Conservation (phyloP, 1,140 invertebrate species). For the Melipona quadrifasciata region DNA sequence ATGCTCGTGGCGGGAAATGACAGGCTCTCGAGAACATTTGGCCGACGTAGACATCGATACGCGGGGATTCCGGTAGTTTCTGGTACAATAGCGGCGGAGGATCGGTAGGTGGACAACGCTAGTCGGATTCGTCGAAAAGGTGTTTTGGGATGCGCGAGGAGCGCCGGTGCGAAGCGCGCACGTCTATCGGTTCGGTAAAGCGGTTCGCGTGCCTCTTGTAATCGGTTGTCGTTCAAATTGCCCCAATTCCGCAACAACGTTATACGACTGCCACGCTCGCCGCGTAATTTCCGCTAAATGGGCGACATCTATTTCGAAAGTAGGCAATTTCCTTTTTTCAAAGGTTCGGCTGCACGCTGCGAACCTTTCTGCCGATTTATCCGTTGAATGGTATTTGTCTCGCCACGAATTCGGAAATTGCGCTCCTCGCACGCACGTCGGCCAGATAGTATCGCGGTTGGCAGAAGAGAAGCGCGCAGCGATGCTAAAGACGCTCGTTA, state of each 20-base stretch:
- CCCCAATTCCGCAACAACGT: slow-evolving; percentile 1
- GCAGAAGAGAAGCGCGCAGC: not conserved
- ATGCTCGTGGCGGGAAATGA: slow-evolving; percentile 34
- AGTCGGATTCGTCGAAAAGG: slow-evolving; percentile 24
- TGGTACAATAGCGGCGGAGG: not conserved
- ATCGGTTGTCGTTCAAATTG: slow-evolving; percentile 53
- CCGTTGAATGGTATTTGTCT: not conserved
- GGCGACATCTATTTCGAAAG: slow-evolving; percentile 32
- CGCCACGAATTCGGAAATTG: not conserved
- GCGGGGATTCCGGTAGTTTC: not conserved
- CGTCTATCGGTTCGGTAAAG: not conserved
- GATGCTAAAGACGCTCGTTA: not conserved
- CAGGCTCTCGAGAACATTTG: slow-evolving; percentile 38
- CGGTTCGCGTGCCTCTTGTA: slow-evolving; percentile 33
- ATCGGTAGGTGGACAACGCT: slow-evolving; percentile 20
- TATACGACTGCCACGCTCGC: slow-evolving; percentile 3
- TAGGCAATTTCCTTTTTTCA: slow-evolving; percentile 15
- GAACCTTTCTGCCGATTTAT: not conserved
- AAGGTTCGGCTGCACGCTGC: not conserved
- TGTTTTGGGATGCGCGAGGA: not conserved
- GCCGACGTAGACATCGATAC: slow-evolving; percentile 20
- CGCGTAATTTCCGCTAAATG: slow-evolving; percentile 4
- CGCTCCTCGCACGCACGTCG: not conserved
- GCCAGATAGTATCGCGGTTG: not conserved
- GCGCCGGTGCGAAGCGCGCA: not conserved